Base-by-base conservation (phyloP, 2,888 invertebrate species). In the Stenichneumon culpator region DNA sequence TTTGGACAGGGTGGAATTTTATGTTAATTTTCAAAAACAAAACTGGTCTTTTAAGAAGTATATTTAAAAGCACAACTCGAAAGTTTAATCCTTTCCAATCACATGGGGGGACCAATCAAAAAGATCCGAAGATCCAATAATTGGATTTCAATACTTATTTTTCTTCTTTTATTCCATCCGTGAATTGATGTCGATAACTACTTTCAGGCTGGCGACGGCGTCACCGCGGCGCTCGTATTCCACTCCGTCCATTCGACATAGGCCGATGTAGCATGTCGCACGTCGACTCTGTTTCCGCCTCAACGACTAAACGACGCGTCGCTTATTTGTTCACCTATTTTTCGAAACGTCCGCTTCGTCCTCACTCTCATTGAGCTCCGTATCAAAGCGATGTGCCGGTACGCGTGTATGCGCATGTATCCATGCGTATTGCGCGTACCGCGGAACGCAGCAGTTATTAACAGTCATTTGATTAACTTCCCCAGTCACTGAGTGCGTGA, bases 141-240 rank as follows among this genome's bases (percentile, higher is more conserved):
- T 44, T 44, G 44, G 14, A 14, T 44, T 44, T 14, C 44, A 44
- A 44, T 14, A 14, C 14, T 44, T 6, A 6, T 32, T 32, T 32
- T 44, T 14, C 3, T 44, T 44, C 44, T 3, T 14, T 44, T 44
- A 14, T 44, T 80, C 72, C 57, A 32, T 47, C n/a, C 52, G 47
- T 81, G 60, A 77, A 84, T 84, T 78, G 77, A 84, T 81, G 80
- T 84, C 81, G 80, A 84, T 84, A 81, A 84, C 81, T 63, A 79
- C 83, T 65, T 54, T 63, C 73, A 65, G 78, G 54, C 63, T 78
- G 63, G 70, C 65, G 74, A 54, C 77, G 74, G 73, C 82, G 84
- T 84, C 84, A 79, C 74, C 60, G 25, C 73, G 81, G 63, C 82
- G 74, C 69, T 78, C 78, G 68, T 57, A 74, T 74, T 77, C 74